Evolutionary conservation across 2,113 vertebrate species (phyloP).

Genomic region (Corythoichthys haematopterus): DNA sequence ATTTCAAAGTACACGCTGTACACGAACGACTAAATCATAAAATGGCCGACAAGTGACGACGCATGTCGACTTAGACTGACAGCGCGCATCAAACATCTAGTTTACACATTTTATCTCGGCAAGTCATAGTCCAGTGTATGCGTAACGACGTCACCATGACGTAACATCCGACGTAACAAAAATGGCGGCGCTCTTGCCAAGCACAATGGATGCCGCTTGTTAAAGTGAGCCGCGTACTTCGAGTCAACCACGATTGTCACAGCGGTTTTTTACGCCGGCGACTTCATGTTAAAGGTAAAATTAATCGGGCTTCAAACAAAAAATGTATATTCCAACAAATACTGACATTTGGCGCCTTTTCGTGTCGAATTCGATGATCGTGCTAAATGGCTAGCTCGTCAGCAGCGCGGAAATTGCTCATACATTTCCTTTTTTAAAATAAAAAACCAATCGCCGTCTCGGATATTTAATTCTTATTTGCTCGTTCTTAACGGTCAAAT

Average conservation of each 20-base stretch:
- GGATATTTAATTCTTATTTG: too few relatives aligned
- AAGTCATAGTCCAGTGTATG: background rate
- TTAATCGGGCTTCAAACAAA: background rate
- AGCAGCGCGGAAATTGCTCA: background rate
- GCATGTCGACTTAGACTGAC: too few relatives aligned
- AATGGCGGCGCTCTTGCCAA: constrained; percentile 60
- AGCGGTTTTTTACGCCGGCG: constrained; percentile 1
- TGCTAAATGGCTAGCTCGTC: background rate
- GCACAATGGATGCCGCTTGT: constrained; percentile 47
- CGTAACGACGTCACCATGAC: constrained; percentile 16
- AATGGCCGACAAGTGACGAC: too few relatives aligned
- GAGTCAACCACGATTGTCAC: constrained; percentile 4
- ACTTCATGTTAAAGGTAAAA: constrained; percentile 64
- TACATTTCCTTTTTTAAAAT: too few relatives aligned
- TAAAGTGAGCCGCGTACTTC: constrained; percentile 19
- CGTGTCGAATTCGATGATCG: background rate
- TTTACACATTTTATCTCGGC: too few relatives aligned
- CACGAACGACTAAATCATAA: too few relatives aligned
- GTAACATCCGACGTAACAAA: constrained; percentile 32
- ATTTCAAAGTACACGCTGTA: too few relatives aligned
- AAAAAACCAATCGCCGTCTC: too few relatives aligned
- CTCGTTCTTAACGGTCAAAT: too few relatives aligned
- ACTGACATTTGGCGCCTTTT: background rate
- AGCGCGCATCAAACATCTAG: too few relatives aligned
- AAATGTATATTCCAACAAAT: background rate